phyloP scores from a whole-genome alignment of 2,113 vertebrate genomes.

The Saguinus imperator region DNA sequence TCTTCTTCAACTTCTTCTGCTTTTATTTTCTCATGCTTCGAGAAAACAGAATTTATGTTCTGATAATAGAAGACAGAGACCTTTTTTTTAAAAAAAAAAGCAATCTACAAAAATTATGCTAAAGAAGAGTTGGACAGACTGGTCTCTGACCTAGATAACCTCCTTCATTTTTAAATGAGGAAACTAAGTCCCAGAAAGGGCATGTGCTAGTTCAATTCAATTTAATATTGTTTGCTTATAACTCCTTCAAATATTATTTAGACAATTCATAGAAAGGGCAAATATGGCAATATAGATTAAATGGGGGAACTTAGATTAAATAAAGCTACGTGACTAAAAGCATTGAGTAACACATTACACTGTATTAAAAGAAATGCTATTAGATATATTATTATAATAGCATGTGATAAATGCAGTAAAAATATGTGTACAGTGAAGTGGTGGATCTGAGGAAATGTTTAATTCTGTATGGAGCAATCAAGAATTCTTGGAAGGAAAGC shows the following conservation, averaged over 20 bases:
- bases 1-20: not conserved
- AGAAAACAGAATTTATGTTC: not conserved
- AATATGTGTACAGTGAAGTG: not conserved
- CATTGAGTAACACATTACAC: not conserved
- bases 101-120: not conserved
- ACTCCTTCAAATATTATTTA: not conserved
- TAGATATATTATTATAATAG: not conserved
- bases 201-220: slow-evolving; percentile 9
- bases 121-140: not conserved
- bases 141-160: not conserved
- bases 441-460: not conserved
- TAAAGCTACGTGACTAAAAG: not conserved
- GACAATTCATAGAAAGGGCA: slow-evolving; percentile 24
- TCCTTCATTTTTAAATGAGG: slow-evolving; percentile 19
- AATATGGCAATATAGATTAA: slow-evolving; percentile 4
- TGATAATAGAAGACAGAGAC: not conserved
- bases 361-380: not conserved
- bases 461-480: not conserved
- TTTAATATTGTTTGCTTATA: slow-evolving; percentile 39
- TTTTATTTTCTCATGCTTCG: not conserved
- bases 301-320: not conserved
- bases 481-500: not conserved
- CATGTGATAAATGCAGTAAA: not conserved
- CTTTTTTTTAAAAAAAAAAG: not conserved
- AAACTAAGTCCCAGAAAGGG: slow-evolving; percentile 32